phyloP scores from a whole-genome alignment of 2,888 invertebrate species.

The Callosobruchus maculatus region DNA sequence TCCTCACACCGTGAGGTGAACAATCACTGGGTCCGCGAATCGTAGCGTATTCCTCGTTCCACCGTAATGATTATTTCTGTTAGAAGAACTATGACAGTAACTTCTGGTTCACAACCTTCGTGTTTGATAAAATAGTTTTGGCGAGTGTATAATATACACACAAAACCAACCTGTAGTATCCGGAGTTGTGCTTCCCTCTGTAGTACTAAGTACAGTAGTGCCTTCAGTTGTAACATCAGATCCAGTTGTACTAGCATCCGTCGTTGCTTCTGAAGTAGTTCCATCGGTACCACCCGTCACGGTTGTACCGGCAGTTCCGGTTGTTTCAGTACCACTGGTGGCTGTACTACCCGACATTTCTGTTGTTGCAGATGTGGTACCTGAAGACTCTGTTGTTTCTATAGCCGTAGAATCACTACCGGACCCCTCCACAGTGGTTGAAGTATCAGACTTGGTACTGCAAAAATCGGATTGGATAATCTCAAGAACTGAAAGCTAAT shows the following conservation, averaged over 20 bases:
- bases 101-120: too few species aligned
- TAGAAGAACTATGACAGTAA: too few species aligned
- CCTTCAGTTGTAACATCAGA: constrained; percentile 11
- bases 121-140: too few species aligned
- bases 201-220: constrained; percentile 27
- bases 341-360: neutral
- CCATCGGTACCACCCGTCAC: constrained; percentile 7
- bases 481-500: too few species aligned
- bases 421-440: constrained; percentile 27
- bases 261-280: constrained; percentile 1
- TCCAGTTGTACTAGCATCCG: constrained; percentile 3
- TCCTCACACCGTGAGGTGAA: too few species aligned
- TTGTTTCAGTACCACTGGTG: constrained; percentile 15
- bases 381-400: neutral
- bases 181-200: constrained; percentile 11
- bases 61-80: too few species aligned
- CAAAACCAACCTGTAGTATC: constrained; percentile 14
- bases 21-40: too few species aligned
- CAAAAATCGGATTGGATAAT: too few species aligned
- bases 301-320: neutral
- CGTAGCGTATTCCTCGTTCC: too few species aligned
- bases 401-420: constrained; percentile 17
- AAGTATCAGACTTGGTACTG: neutral
- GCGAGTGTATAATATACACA: too few species aligned
- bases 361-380: constrained; percentile 7